Base-by-base conservation (phyloP, 2,113 vertebrate genomes). In the Nothobranchius furzeri region DNA sequence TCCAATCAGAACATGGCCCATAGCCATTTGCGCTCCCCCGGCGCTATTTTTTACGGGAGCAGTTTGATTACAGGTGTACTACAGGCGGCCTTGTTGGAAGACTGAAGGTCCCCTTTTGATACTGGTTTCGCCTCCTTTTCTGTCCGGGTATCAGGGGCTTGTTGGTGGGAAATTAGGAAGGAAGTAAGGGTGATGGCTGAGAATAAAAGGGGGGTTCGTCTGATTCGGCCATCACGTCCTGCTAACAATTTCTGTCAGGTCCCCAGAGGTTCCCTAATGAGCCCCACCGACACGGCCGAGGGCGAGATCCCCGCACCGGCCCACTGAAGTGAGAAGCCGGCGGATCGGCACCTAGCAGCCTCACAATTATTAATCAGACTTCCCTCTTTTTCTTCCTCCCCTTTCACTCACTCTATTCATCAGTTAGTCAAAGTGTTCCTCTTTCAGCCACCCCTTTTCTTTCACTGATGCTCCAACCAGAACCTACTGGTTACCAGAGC, bases 211-310 rank as follows among this genome's bases (percentile, higher is more conserved):
- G 25, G 51, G 70, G 36, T 12, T 83, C 74, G 68, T 89, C 88
- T 84, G 90, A 90, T 92, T 94, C 93, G 94, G 93, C 95, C 95
- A 95, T 90, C 90, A 93, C 93, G 90, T 94, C 92, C 90, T 88
- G 78, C 95, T 96, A 96, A 95, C 95, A 96, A 94, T 95, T 96
- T 94, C 94, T 96, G 80, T 92, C 94, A 88, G 73, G 85, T 95
- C 96, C 95, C 95, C 74, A 70, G 95, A 94, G 96, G 93, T 88
- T 88, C 86, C 91, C 93, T 98, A 98, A 98, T 96, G 95, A 98
- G 94, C 92, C 94, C 95, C 95, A 94, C 91, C 88, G 95, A 96
- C 93, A 96, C 94, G 94, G 95, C 95, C 94, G 91, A 94, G 93
- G 95, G 95, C 96, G 89, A 96, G 92, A 93, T 90, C 92, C 90